Evolutionary conservation across 1,140 invertebrate genomes (phyloP), one percentile per base, ranked within the genome.

Genomic region (Drosophila kurseongensis): DNA sequence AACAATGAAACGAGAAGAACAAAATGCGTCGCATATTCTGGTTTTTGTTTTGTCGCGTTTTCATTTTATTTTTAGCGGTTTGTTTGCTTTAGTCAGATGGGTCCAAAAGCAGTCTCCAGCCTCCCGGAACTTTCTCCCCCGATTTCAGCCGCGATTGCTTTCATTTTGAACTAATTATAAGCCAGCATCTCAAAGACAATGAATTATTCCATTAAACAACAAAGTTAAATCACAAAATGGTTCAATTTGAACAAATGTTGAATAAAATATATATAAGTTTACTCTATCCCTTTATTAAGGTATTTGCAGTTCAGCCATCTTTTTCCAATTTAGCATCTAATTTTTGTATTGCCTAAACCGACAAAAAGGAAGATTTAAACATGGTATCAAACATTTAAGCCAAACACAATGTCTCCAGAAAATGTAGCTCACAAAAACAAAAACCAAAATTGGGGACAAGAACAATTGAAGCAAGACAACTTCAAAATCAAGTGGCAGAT

Each of bases 11-110:
- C 78, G 41, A 47, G 48, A 55, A 55, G 47, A 48, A 52, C 48
- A 40, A 72, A 80, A 77, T 77, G 60, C 66, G 66, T 57, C 27
- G 66, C 78, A 79, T 50, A 69, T 71, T 80, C 56, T 61, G 62
- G 18, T 47, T 52, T 50, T 51, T 63, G 68, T 12, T 59, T 47
- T 67, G 44, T 41, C 13, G 16, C 56, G 52, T 57, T 59, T 42
- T 50, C 69, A 56, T 76, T 76, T 78, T 45, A 59, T 69, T 67
- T 69, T 57, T 40, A 59, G 38, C 42, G 27, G 32, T 44, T 68
- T 68, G 45, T 67, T 67, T 68, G 65, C 48, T 66, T 66, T 12
- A 29, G 12, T 29, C 58, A 66, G 58, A 35, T 66, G 63, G 35
- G 35, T 32, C 45, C 32, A 47, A 47, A 47, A 41, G 9, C 16